A percentile compares a stretch with the other conserved stretches of the same genome.
phyloP scores from a whole-genome alignment of 2,797 vertebrate species.

The Hephaestus fuliginosus region DNA sequence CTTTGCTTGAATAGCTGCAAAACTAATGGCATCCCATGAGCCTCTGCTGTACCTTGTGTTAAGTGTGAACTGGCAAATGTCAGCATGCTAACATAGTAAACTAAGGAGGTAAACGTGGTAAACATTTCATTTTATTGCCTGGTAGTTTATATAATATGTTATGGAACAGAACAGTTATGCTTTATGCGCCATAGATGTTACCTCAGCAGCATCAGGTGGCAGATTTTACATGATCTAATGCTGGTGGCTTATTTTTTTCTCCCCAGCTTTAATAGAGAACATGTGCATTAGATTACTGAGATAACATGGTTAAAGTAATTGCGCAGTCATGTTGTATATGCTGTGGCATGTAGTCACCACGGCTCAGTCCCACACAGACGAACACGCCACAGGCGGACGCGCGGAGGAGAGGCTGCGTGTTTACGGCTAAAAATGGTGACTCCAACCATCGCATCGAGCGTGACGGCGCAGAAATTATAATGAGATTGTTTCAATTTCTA shows the following conservation, averaged over 20 bases:
- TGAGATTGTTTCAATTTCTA: background rate
- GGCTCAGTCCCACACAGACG: conserved; percentile 1
- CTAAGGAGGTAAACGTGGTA: background rate
- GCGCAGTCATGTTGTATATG: conserved; percentile 59
- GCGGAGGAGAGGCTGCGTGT: background rate
- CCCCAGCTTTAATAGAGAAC: conserved; percentile 61
- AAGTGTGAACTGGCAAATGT: background rate
- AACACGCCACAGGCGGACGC: background rate
- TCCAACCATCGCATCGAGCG: background rate
- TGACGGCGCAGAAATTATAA: background rate
- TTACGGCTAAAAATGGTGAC: background rate
- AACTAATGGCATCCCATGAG: background rate
- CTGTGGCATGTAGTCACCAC: conserved; percentile 57
- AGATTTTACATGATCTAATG: conserved; percentile 37
- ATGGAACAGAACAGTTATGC: background rate
- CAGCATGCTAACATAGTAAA: background rate
- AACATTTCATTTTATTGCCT: background rate
- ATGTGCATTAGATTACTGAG: conserved; percentile 75
- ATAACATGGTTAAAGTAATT: conserved; percentile 76
- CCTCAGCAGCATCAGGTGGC: conserved; percentile 16
- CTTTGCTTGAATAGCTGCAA: background rate
- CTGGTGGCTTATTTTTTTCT: conserved; percentile 37
- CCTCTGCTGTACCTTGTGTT: background rate
- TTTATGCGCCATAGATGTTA: background rate
- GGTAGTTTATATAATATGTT: background rate